Conservation (phyloP, 2,888 invertebrate species). For the Brachylomia viminalis region DNA sequence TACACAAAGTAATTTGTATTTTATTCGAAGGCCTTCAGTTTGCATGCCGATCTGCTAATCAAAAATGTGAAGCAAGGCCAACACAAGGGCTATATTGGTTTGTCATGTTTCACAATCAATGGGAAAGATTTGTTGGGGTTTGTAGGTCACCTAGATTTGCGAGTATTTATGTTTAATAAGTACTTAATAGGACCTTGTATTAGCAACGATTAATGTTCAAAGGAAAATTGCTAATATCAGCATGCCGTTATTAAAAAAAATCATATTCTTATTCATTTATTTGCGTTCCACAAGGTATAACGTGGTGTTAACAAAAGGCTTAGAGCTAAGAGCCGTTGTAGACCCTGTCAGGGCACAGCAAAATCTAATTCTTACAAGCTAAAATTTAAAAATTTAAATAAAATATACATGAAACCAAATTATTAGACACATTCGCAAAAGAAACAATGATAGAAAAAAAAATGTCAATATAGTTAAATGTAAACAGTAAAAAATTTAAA, state of each 20-base stretch:
- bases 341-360: too few relatives aligned
- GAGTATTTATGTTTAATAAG: constrained; percentile 28
- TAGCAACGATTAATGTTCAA: background rate
- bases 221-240: background rate
- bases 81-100: constrained; percentile 41
- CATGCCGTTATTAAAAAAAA: background rate
- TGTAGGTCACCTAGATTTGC: constrained; percentile 55
- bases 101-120: constrained; percentile 53
- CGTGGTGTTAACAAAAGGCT: too few relatives aligned
- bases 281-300: too few relatives aligned
- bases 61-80: constrained; percentile 47
- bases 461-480: too few relatives aligned
- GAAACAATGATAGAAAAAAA: too few relatives aligned
- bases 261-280: too few relatives aligned
- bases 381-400: too few relatives aligned
- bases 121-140: constrained; percentile 41
- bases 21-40: constrained; percentile 40
- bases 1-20: constrained; percentile 32
- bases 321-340: too few relatives aligned
- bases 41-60: constrained; percentile 55
- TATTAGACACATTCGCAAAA: too few relatives aligned
- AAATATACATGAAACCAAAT: too few relatives aligned
- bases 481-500: too few relatives aligned
- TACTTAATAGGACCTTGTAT: constrained; percentile 6
- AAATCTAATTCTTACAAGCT: too few relatives aligned